Evolutionary conservation across 2,797 vertebrate species (phyloP).

Genomic region (Morus bassanus): DNA sequence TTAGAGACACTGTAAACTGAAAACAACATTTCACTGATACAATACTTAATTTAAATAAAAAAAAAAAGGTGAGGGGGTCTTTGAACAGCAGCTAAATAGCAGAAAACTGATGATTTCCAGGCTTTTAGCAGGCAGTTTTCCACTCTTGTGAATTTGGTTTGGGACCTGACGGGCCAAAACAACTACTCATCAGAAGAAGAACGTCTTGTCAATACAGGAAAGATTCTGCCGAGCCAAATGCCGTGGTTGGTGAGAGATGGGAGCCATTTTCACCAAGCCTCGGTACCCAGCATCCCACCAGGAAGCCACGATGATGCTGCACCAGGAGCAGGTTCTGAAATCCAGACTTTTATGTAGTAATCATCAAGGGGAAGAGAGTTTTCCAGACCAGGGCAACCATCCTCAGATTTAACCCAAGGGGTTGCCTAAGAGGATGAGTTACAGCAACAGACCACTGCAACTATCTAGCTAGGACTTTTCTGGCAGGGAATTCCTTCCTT

Average conservation of each 20-base stretch:
- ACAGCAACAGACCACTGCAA: neutral
- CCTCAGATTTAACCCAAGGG: neutral
- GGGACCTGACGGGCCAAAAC: neutral
- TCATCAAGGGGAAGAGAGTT: neutral
- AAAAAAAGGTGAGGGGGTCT: neutral
- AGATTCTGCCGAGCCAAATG: neutral
- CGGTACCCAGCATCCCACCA: neutral
- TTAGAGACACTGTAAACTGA: neutral
- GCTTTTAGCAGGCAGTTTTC: slow-evolving; percentile 2
- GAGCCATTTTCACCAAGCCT: neutral
- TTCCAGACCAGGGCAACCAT: neutral
- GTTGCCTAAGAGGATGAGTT: neutral
- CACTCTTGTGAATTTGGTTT: neutral
- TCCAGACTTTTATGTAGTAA: neutral
- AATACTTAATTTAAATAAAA: neutral
- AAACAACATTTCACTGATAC: neutral
- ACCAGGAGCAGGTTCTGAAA: neutral
- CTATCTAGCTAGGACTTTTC: neutral
- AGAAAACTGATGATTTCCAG: slow-evolving; percentile 22
- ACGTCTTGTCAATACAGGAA: neutral
- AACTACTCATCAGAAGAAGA: neutral
- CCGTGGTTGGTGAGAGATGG: neutral
- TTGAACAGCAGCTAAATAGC: neutral
- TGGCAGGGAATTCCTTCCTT: neutral
- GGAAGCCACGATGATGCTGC: neutral